Base-by-base conservation (phyloP, 2,888 invertebrate genomes). In the Oxycera nigricornis region DNA sequence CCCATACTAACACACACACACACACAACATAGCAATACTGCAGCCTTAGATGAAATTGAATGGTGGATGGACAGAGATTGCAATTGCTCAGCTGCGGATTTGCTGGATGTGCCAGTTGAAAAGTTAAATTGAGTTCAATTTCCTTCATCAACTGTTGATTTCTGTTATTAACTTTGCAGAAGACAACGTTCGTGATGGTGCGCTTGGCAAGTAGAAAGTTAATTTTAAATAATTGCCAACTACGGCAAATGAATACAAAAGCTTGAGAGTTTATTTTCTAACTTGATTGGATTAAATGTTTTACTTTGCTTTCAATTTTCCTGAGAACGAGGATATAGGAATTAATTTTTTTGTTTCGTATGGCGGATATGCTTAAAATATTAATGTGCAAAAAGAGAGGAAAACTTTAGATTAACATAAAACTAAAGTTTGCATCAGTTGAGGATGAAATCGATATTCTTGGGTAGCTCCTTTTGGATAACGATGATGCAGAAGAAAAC, bases 121-220 rank as follows among this genome's bases (percentile, higher is more conserved):
- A 68, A 68, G 67, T 68, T 68, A 68, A 68, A 68, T 68, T 68
- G 67, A 50, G 67, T 68, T 50, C 67, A 68, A 68, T 68, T 68
- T 68, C 67, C 67, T 46, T 46, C 30, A 46, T 68, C 67, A 68
- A 68, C 67, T 50, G 46, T 68, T 17, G 46, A 68, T 46, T 61
- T 30, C 31, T 61, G 61, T 61, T 61, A 59, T 59, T 59, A 61
- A 61, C 61, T 61, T 31, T 26, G n/a, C n/a, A 17, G 61, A 17
- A 61, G 61, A 7, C 26, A 61, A 61, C 31, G 30, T 17, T 61
- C 31, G n/a, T 61, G 22, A 26, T 17, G 24, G 61, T 61, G 31
- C 26, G n/a, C 4, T 61, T 31, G 61, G 2, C n/a, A 6, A 2
- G 31, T 7, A 31, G 3, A 61, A 61, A 61, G 61, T 17, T 31